Conservation (phyloP, 2,797 vertebrate genomes). For the Enoplosus armatus region DNA sequence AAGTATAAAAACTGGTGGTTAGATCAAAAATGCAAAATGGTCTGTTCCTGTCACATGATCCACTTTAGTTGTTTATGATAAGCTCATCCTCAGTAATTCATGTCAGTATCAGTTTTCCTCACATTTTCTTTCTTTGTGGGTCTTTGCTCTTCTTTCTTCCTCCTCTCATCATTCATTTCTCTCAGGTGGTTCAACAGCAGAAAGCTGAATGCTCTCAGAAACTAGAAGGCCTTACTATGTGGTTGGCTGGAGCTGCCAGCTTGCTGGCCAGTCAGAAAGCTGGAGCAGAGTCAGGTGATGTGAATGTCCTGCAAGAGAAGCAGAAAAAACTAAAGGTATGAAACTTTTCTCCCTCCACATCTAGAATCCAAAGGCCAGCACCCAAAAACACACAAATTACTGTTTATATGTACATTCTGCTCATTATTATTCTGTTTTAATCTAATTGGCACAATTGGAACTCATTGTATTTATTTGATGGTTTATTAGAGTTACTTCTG, state of each 20-base stretch:
- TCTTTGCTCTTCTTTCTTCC: constrained; percentile 20
- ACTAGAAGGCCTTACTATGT: constrained; percentile 89
- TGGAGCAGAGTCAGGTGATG: constrained; percentile 81
- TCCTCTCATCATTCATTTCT: background rate
- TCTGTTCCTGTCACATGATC: background rate
- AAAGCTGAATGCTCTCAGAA: constrained; percentile 91
- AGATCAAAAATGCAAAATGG: background rate
- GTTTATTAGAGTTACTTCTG: background rate
- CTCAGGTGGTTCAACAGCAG: constrained; percentile 93
- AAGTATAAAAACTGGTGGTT: constrained; percentile 6
- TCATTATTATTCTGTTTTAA: accelerated
- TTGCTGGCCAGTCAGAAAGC: constrained; percentile 84
- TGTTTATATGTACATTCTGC: background rate
- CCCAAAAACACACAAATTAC: accelerated
- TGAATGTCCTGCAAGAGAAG: constrained; percentile 87
- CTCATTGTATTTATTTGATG: background rate
- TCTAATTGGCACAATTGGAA: too few species aligned
- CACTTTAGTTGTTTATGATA: background rate
- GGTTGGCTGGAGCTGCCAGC: constrained; percentile 90
- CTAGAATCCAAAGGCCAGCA: background rate
- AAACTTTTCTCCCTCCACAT: background rate
- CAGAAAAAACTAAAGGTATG: constrained; percentile 91
- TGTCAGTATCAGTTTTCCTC: constrained; percentile 16
- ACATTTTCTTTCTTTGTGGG: constrained; percentile 28
- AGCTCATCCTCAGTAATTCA: background rate